These are phyloP conservation scores for Varanus komodoensis DNA, from an alignment of 2,113 vertebrate species.

Conservation along the genomic window DNA sequence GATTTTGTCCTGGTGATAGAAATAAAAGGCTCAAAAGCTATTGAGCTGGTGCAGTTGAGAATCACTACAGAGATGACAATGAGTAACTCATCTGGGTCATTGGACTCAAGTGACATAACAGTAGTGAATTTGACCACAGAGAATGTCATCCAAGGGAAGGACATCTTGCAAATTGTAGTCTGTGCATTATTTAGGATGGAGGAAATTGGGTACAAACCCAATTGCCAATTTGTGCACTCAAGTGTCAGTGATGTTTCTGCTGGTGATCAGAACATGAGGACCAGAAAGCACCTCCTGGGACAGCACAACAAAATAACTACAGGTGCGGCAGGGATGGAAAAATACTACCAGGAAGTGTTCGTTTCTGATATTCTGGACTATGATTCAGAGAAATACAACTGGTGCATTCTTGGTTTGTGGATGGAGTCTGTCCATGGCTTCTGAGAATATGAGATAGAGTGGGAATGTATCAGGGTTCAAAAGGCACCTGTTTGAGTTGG, in stretches of 20 bases:
- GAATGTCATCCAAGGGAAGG: constrained; percentile 77
- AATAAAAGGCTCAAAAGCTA: constrained; percentile 70
- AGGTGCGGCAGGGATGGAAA: constrained; percentile 77
- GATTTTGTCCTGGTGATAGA: constrained; percentile 83
- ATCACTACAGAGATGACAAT: constrained; percentile 81
- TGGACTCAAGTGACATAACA: constrained; percentile 78
- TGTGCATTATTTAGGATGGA: constrained; percentile 81
- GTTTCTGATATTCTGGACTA: constrained; percentile 37
- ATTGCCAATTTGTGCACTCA: constrained; percentile 83
- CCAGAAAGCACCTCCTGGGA: constrained; percentile 73
- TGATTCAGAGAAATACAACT: constrained; percentile 52
- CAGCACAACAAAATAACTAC: constrained; percentile 76
- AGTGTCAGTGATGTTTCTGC: constrained; percentile 78
- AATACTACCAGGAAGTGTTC: not conserved
- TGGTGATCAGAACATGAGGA: constrained; percentile 75
- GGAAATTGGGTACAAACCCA: constrained; percentile 78
- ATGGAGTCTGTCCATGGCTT: constrained; percentile 69
- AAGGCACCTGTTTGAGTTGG: constrained; percentile 68
- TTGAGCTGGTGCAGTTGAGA: constrained; percentile 53
- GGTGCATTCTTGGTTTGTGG: constrained; percentile 73
- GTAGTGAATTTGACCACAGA: constrained; percentile 80
- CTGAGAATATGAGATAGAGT: constrained; percentile 70
- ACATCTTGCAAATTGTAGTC: constrained; percentile 75
- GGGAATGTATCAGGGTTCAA: constrained; percentile 73
- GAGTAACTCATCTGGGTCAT: constrained; percentile 82